phyloP scores from a whole-genome alignment of 2,113 vertebrate genomes.

The Oncorhynchus masou region DNA sequence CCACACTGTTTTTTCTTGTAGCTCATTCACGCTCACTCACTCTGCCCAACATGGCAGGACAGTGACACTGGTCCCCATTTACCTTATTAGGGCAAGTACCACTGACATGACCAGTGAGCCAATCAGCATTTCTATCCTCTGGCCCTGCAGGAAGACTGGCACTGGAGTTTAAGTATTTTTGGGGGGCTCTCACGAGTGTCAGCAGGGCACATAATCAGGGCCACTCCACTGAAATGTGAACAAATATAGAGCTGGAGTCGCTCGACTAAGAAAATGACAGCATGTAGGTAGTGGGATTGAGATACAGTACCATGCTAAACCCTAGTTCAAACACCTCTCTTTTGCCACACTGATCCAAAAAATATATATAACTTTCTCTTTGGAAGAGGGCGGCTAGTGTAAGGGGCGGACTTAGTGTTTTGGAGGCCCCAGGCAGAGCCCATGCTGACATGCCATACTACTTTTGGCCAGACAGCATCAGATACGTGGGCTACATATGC shows the following conservation, averaged over 20 bases:
- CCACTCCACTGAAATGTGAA: neutral
- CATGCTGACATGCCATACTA: no score
- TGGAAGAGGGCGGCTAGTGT: no score
- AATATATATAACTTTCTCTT: no score
- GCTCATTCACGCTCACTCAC: slow-evolving; percentile 34
- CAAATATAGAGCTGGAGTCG: neutral
- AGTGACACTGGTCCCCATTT: slow-evolving; percentile 31
- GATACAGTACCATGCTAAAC: neutral
- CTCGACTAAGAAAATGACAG: neutral
- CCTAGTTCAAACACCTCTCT: no score
- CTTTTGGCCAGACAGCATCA: no score
- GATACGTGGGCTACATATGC: no score
- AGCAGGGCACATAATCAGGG: slow-evolving; percentile 2
- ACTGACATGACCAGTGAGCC: slow-evolving; percentile 23
- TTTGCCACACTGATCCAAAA: no score
- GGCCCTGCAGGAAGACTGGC: slow-evolving; percentile 29
- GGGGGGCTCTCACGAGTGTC: slow-evolving; percentile 19
- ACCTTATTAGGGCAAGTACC: slow-evolving; percentile 36
- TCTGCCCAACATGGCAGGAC: slow-evolving; percentile 15
- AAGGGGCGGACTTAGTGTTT: no score
- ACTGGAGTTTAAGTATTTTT: slow-evolving; percentile 19
- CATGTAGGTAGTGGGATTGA: neutral
- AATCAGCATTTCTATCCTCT: slow-evolving; percentile 24
- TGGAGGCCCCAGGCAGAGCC: no score
- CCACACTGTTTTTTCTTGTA: neutral